Percentiles rank a stretch among this genome's conserved stretches.
phyloP scores from a whole-genome alignment of 2,888 invertebrate species.

The Caenorhabditis wallacei region DNA sequence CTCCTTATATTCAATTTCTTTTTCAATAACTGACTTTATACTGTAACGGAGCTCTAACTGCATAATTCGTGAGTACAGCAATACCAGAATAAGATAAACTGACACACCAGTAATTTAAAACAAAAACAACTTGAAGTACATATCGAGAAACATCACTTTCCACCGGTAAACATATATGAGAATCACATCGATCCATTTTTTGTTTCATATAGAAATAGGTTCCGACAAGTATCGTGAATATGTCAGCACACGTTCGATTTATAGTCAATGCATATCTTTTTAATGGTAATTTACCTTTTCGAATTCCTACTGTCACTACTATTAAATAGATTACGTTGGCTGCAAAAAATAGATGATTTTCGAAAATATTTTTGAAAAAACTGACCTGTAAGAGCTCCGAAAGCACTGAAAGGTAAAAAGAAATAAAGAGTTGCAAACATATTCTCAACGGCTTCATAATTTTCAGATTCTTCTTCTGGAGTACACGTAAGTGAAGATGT shows the following conservation, averaged over 20 bases:
- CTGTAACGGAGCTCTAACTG: slow-evolving; percentile 70
- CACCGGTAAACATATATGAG: slow-evolving; percentile 53
- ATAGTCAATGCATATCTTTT: slow-evolving; percentile 69
- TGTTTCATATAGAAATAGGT: slow-evolving; percentile 53
- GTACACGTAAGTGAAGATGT: slow-evolving; percentile 42
- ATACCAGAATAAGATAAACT: slow-evolving; percentile 73
- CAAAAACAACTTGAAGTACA: slow-evolving; percentile 64
- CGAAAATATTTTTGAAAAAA: neutral
- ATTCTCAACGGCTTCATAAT: slow-evolving; percentile 46
- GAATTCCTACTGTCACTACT: slow-evolving; percentile 63
- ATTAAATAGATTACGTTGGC: slow-evolving; percentile 64
- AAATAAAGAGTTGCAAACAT: slow-evolving; percentile 43
- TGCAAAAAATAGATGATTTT: slow-evolving; percentile 42
- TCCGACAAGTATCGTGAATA: slow-evolving; percentile 57
- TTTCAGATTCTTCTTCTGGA: slow-evolving; percentile 42
- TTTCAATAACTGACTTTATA: slow-evolving; percentile 67
- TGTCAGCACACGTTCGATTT: slow-evolving; percentile 69
- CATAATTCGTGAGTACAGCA: slow-evolving; percentile 73
- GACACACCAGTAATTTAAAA: slow-evolving; percentile 74
- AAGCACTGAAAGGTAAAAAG: slow-evolving; percentile 39
- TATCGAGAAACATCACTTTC: slow-evolving; percentile 44
- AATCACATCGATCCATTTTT: slow-evolving; percentile 48
- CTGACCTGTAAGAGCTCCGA: slow-evolving; percentile 37
- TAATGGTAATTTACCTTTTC: slow-evolving; percentile 62
- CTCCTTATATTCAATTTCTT: neutral